Evolutionary conservation across 2,888 invertebrate species (phyloP).

Genomic region (Zelleria hepariella): DNA sequence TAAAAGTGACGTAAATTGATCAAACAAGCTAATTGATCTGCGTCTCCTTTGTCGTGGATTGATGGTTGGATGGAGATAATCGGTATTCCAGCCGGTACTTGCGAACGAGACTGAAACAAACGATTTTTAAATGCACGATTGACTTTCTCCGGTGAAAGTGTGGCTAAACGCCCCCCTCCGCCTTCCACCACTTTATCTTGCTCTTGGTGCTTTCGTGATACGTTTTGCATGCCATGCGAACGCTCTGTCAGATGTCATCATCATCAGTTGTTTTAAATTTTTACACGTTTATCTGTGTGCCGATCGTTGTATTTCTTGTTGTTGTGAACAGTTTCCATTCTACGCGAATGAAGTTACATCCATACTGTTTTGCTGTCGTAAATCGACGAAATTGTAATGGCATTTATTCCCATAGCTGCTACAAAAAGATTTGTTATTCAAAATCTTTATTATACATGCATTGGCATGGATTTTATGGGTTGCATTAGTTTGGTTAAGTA

Average conservation of each 20-base stretch:
- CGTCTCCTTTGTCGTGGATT: background rate
- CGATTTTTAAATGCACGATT: conserved; percentile 55
- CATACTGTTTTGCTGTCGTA: too few species aligned
- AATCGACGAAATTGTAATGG: too few species aligned
- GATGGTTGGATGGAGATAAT: background rate
- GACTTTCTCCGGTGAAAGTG: conserved; percentile 68
- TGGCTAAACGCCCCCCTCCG: conserved; percentile 42
- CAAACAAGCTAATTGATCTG: background rate
- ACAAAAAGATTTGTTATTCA: too few species aligned
- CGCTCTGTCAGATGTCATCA: background rate
- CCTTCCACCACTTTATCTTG: conserved; percentile 22
- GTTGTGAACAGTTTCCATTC: too few species aligned
- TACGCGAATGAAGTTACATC: too few species aligned
- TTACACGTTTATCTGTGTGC: background rate
- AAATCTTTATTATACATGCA: too few species aligned
- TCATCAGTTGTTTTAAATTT: background rate
- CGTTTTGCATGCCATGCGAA: conserved; percentile 25
- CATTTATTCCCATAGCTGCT: too few species aligned
- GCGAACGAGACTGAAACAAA: conserved; percentile 33
- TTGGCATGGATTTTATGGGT: background rate
- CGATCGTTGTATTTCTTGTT: background rate
- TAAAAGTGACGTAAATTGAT: background rate
- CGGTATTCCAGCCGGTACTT: background rate
- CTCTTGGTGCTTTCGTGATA: conserved; percentile 55
- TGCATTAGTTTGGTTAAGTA: background rate